Conservation (phyloP, 2,113 vertebrate species). For the Progne subis region DNA sequence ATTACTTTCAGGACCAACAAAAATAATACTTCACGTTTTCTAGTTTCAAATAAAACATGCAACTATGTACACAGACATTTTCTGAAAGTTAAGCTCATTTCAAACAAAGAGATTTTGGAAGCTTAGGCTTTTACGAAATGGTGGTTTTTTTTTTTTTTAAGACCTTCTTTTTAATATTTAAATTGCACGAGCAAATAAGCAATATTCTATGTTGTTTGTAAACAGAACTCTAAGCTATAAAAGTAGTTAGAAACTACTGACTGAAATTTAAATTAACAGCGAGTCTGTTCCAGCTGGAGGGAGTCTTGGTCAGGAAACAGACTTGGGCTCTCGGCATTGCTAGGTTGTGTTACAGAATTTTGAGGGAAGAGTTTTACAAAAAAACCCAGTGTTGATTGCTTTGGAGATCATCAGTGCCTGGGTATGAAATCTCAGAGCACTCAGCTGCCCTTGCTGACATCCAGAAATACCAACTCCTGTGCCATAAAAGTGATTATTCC, state of each 20-base stretch:
- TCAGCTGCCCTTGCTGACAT: neutral
- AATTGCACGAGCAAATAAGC: neutral
- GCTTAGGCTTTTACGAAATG: neutral
- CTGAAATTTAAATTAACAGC: neutral
- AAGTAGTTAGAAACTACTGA: neutral
- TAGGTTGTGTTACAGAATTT: neutral
- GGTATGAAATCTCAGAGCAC: neutral
- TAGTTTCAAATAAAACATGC: neutral
- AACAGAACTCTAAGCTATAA: neutral
- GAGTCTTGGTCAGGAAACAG: neutral
- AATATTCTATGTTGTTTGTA: neutral
- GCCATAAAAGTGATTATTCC: neutral
- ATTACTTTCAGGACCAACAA: neutral
- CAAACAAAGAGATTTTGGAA: neutral
- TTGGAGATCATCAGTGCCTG: neutral
- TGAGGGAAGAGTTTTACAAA: neutral
- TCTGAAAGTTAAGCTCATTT: neutral
- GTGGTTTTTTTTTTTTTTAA: fast-evolving
- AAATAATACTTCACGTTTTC: neutral
- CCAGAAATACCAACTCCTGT: neutral
- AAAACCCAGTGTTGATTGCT: neutral
- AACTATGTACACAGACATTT: neutral
- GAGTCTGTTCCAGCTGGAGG: neutral
- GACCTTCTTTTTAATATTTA: neutral
- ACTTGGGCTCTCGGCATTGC: neutral